Evolutionary conservation across 2,888 invertebrate genomes (phyloP).

Genomic region (Deilephila porcellus): DNA sequence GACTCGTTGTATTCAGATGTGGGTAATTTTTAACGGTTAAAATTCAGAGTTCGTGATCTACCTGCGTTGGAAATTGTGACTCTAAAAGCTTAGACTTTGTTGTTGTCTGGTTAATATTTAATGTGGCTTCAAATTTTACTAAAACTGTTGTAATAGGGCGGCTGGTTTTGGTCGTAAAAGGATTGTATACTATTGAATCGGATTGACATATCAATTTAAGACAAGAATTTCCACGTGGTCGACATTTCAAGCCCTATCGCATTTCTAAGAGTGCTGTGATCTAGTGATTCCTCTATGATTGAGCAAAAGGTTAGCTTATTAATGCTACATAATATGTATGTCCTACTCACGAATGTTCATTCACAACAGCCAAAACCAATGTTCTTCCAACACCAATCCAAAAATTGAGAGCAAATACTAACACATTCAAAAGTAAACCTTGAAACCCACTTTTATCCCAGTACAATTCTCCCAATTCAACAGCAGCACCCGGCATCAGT

Average conservation of each 20-base stretch:
- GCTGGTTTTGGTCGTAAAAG: too few relatives aligned
- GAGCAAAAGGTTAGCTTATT: too few relatives aligned
- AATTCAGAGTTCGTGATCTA: not conserved
- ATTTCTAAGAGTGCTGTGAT: too few relatives aligned
- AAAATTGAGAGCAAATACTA: constrained; percentile 5
- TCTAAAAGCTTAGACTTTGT: not conserved
- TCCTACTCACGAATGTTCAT: not conserved
- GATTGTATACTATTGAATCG: too few relatives aligned
- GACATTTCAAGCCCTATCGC: too few relatives aligned
- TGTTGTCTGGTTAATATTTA: too few relatives aligned
- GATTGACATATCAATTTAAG: too few relatives aligned
- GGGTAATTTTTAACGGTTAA: constrained; percentile 5
- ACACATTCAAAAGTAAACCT: not conserved
- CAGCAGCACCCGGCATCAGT: constrained; percentile 8
- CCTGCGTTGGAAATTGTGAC: not conserved
- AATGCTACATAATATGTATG: too few relatives aligned
- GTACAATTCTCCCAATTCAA: constrained; percentile 4
- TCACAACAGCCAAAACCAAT: not conserved
- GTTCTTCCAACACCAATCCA: not conserved
- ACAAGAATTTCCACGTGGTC: too few relatives aligned
- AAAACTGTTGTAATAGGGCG: too few relatives aligned
- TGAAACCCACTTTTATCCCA: not conserved
- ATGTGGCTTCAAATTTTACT: too few relatives aligned
- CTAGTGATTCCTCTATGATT: too few relatives aligned
- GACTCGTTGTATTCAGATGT: not conserved